Evolutionary conservation across 2,888 invertebrate genomes (phyloP).

Genomic region (Cheilosia soror): DNA sequence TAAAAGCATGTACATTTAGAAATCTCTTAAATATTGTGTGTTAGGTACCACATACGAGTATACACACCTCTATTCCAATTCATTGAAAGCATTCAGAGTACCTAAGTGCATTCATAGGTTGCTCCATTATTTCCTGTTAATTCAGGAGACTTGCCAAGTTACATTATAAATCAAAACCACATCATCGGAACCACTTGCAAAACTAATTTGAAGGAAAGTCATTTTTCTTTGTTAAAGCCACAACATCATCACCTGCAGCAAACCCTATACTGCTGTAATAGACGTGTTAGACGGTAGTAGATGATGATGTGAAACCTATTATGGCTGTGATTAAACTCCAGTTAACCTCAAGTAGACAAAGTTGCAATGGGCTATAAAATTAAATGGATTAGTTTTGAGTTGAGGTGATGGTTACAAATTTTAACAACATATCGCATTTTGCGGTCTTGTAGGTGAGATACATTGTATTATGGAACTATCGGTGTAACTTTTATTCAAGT

Average conservation of each 20-base stretch:
- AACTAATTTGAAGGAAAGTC: neutral
- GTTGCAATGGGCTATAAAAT: slow-evolving; percentile 43
- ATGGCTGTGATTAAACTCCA: slow-evolving; percentile 41
- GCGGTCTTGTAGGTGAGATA: slow-evolving; percentile 32
- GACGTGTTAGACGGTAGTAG: neutral
- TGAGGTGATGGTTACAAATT: slow-evolving; percentile 38
- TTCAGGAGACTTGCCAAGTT: neutral
- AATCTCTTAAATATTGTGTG: too few species aligned
- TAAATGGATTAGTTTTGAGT: slow-evolving; percentile 31
- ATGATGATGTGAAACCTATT: slow-evolving; percentile 21
- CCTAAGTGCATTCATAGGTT: neutral
- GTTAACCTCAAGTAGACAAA: slow-evolving; percentile 38
- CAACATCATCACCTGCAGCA: slow-evolving; percentile 1
- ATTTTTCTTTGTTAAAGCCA: slow-evolving; percentile 3
- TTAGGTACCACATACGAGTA: too few species aligned
- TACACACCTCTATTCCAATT: too few species aligned
- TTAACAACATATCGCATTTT: slow-evolving; percentile 25
- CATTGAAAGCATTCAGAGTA: too few species aligned
- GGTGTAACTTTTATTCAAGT: too few species aligned
- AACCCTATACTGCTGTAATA: neutral
- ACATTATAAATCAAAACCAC: slow-evolving; percentile 3
- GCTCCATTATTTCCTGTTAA: neutral
- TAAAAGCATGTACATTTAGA: too few species aligned
- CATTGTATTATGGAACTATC: too few species aligned
- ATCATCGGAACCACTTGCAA: neutral